Evolutionary conservation across 2,797 vertebrate species (phyloP), one percentile per base, ranked within the genome.

Genomic region (Garrulus glandarius): DNA sequence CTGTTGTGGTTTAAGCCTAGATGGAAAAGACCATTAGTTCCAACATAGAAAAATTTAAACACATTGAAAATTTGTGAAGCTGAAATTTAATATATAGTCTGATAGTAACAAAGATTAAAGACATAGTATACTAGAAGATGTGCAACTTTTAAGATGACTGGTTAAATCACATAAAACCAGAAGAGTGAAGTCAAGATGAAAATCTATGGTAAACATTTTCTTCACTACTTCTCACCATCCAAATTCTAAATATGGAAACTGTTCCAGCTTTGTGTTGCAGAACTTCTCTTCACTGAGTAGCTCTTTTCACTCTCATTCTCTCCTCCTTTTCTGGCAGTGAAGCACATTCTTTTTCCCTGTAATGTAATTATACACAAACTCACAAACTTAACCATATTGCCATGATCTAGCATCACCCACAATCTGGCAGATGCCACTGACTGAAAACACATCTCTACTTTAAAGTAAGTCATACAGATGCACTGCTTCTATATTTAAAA

Each of bases 401-500:
- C 64, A 79, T 36, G 83, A 78, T 61, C 87, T 90, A 93, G 65
- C 87, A 87, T 95, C 83, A 97, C 59, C 87, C 94, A 88, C 94
- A 94, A 69, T 39, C 85, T 95, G 92, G 95, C 92, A 95, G 76
- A 94, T 94, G 61, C 47, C 65, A 41, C 69, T 82, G 87, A 41
- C 90, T 78, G 91, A 93, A 94, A 96, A 96, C 90, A 95, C 91
- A 92, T 81, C 34, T 94, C 75, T 84, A 3, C 80, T 95, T 96
- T 82, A n/a, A 95, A 94, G 34, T 46, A 15, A 94, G 74, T 72
- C 63, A 53, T 77, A 87, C 94, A 92, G 81, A 95, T 91, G 55
- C 50, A 59, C 56, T 60, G 36, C 60, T 94, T 92, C 93, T 92
- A 55, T 93, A 94, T 96, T 93, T 97, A 93, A 95, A 89, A 93